Conservation (phyloP, 1,140 invertebrate species). For the Holcopasites calliopsidis region DNA sequence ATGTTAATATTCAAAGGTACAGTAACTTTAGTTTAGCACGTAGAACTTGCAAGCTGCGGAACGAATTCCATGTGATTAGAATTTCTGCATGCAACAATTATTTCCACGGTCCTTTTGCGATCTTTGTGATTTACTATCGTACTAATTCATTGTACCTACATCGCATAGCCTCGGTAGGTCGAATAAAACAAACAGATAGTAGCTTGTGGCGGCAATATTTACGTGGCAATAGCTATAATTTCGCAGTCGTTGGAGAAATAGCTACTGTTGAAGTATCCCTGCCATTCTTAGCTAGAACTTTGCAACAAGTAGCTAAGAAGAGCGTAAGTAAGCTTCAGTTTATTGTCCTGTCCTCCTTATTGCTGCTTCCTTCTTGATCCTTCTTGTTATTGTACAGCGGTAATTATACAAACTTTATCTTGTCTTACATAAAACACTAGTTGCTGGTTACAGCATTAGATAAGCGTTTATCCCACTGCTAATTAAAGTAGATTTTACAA, state of each 20-base stretch:
- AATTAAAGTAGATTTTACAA: not conserved
- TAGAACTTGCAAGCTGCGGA: not conserved
- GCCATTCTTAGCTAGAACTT: slow-evolving; percentile 37
- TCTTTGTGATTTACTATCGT: not conserved
- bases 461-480: not conserved
- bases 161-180: not conserved
- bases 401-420: not conserved
- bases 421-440: not conserved
- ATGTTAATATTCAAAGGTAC: not conserved
- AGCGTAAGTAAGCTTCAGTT: slow-evolving; percentile 40
- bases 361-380: not conserved
- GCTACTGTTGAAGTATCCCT: slow-evolving; percentile 30
- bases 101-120: not conserved
- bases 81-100: slow-evolving; percentile 13
- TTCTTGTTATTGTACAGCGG: not conserved
- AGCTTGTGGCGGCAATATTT: not conserved
- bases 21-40: slow-evolving; percentile 10
- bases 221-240: not conserved
- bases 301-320: slow-evolving; percentile 36
- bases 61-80: not conserved
- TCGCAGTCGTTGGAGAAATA: slow-evolving; percentile 17
- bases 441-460: not conserved
- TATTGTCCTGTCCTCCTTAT: not conserved
- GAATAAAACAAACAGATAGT: not conserved
- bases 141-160: not conserved